Evolutionary conservation across 2,797 vertebrate genomes (phyloP), one percentile per base, ranked within the genome.

Genomic region (Lagothrix lagotricha): DNA sequence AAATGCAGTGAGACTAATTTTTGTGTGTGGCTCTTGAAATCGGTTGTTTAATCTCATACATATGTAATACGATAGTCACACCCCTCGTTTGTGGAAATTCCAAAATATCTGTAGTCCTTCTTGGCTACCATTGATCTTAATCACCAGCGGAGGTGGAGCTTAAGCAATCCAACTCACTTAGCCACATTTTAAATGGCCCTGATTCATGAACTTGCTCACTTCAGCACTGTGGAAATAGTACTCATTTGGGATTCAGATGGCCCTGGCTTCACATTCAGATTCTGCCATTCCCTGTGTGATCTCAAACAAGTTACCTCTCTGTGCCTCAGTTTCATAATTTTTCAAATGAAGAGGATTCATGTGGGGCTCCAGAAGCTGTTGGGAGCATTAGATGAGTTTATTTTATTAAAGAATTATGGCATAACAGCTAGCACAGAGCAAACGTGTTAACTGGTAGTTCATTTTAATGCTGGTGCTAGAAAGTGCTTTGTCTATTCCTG

Each of bases 21-120:
- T 19, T 88, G 17, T 94, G 48, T 83, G 72, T 90, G 73, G 30
- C 24, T 97, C 81, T 83, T 92, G 58, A 94, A 96, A 80, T 96
- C 88, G n/a, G 57, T 85, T 9, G 0, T 36, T 94, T 54, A 79
- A 92, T 96, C 73, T 85, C 96, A 92, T 92, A 33, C 87, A 54
- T 96, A 94, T 82, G 82, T 92, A 88, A 95, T 95, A 83, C 79
- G 52, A 54, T 14, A 91, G 90, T 93, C 95, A 93, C 73, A 88
- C 73, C 88, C 88, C 75, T 91, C 22, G 0, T 75, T 95, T 92
- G 80, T 97, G 64, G 88, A 97, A 96, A 96, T 91, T 94, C 4
- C 87, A 73, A 96, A 92, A 84, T 92, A 96, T 96, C 93, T 96
- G 79, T 77, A 48, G 61, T 79, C 88, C 89, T 48, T 64, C 75